Evolutionary conservation across 2,113 vertebrate species (phyloP), one percentile per base, ranked within the genome.

Genomic region (Sterna hirundo): DNA sequence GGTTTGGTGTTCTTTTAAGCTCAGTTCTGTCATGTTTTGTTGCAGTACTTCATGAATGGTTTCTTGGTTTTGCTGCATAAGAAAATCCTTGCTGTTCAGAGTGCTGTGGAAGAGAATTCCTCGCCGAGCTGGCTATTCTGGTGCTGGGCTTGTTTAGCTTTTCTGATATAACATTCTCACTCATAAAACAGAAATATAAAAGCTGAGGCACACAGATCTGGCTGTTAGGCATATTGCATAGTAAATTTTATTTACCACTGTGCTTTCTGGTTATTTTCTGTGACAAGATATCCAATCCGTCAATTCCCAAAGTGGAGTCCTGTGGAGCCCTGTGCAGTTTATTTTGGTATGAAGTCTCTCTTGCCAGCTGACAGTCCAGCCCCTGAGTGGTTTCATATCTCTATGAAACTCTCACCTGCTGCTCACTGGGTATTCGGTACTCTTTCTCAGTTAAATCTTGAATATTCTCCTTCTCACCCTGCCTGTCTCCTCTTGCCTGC

Each of bases 331-430:
- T 68, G 79, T 83, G 47, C 49, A 34, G 46, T 49, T 93, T 80
- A 60, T 81, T 95, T 94, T 93, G 62, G 21, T 87, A n/a, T 76
- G 66, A 96, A 92, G 64, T 86, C 60, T 94, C 29, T 61, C 72
- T 58, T 91, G 91, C 64, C 87, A 96, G 92, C 69, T 96, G 90
- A 76, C 68, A 91, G 77, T 95, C 69, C 81, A 77, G 62, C 65
- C 57, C 16, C 13, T 68, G 60, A 64, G 65, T 66, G 61, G 78
- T 92, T 94, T 93, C 3, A 0, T 78, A 44, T 87, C 66, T 95
- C 51, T 55, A 0, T 83, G 93, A 96, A 96, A 93, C 84, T 69
- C 82, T 94, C 87, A 94, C 81, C 93, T 97, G 89, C 82, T 92
- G 79, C 55, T 96, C 32, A 21, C 61, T 86, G 87, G 87, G n/a